A percentile compares a stretch with the other conserved stretches of the same genome.
phyloP scores from a whole-genome alignment of 2,113 vertebrate genomes.

The Conger conger region DNA sequence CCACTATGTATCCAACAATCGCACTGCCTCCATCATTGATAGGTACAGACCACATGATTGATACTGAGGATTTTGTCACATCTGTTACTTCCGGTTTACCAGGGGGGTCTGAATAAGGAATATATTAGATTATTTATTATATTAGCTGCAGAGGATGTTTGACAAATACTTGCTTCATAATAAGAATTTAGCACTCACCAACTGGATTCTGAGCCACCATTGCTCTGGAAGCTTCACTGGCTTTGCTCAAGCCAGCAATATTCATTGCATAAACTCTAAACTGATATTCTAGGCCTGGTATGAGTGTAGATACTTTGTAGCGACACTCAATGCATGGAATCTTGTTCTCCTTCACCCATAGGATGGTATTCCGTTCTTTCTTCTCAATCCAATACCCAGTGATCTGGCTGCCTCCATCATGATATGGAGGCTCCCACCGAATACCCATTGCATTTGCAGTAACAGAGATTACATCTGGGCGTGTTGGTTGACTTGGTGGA shows the following conservation, averaged over 20 bases:
- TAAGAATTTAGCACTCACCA: conserved; percentile 72
- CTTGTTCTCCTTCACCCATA: conserved; percentile 98
- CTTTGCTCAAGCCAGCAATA: conserved; percentile 92
- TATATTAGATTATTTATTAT: conserved; percentile 11
- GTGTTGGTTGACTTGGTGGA: conserved; percentile 89
- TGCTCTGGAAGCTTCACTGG: conserved; percentile 94
- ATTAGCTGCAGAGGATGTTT: conserved; percentile 5
- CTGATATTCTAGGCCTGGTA: conserved; percentile 96
- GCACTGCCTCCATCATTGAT: conserved; percentile 92
- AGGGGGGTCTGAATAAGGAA: conserved; percentile 78
- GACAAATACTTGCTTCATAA: not conserved
- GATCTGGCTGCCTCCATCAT: conserved; percentile 92
- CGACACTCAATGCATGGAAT: conserved; percentile 86
- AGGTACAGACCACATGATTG: conserved; percentile 86
- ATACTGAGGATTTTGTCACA: conserved; percentile 86
- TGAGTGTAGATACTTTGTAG: conserved; percentile 86
- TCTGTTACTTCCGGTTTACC: conserved; percentile 92
- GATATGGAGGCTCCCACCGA: conserved; percentile 94
- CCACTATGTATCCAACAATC: conserved; percentile 89
- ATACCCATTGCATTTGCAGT: conserved; percentile 86
- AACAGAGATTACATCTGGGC: conserved; percentile 87
- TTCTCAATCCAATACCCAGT: conserved; percentile 98
- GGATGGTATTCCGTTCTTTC: conserved; percentile 96
- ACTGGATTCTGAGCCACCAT: conserved; percentile 93
- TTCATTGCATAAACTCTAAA: conserved; percentile 97